Evolutionary conservation across 2,113 vertebrate species (phyloP).

Genomic region (Tetraodon nigroviridis): DNA sequence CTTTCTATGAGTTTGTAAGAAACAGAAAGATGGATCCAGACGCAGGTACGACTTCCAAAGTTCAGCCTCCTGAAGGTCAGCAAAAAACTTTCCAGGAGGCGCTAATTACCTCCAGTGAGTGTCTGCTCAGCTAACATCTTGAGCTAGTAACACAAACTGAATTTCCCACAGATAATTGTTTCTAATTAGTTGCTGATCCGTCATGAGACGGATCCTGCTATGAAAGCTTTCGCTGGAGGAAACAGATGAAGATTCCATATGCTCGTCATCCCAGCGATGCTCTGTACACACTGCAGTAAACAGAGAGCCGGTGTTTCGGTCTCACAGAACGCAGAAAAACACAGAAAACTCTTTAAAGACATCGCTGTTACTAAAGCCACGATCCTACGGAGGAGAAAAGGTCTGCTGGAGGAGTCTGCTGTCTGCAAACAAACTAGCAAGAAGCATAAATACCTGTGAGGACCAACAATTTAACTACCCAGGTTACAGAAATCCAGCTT

Average conservation of each 20-base stretch:
- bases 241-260: slow-evolving; percentile 28
- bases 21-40: too few species aligned
- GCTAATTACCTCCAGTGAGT: slow-evolving; percentile 27
- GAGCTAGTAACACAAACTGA: not conserved
- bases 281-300: not conserved
- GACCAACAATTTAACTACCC: too few species aligned
- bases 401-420: too few species aligned
- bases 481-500: too few species aligned
- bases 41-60: not conserved
- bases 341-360: too few species aligned
- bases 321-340: too few species aligned
- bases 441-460: too few species aligned
- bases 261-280: slow-evolving; percentile 17
- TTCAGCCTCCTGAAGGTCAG: slow-evolving; percentile 29
- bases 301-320: not conserved
- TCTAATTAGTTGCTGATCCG: slow-evolving; percentile 14
- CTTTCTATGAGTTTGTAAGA: not conserved
- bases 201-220: not conserved
- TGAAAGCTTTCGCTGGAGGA: slow-evolving; percentile 4
- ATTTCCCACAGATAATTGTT: not conserved
- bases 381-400: too few species aligned
- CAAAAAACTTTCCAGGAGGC: slow-evolving; percentile 16
- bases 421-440: too few species aligned
- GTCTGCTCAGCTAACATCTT: slow-evolving; percentile 3
- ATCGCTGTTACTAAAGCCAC: too few species aligned